phyloP scores from a whole-genome alignment of 1,140 invertebrate species.

The Tetragonula clypearis region DNA sequence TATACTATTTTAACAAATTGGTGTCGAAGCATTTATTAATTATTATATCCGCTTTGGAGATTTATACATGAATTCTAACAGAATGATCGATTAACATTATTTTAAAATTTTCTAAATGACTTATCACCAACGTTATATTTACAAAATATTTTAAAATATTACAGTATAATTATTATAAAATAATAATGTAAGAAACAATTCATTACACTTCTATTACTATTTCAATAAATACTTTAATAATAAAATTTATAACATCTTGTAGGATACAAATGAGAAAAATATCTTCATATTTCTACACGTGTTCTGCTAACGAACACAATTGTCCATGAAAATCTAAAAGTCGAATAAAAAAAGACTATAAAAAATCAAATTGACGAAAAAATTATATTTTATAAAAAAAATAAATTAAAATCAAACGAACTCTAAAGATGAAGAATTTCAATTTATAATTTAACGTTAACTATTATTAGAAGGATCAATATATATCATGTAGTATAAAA shows the following conservation, averaged over 20 bases:
- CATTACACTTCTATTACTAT: conserved; percentile 22
- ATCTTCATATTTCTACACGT: neutral
- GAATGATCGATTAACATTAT: neutral
- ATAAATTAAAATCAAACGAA: neutral
- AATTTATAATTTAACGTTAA: neutral
- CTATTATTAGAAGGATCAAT: neutral
- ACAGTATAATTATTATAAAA: neutral
- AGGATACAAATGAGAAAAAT: neutral
- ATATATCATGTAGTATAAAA: neutral
- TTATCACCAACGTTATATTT: neutral
- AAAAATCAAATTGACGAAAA: neutral
- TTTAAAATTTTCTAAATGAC: neutral
- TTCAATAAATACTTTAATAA: conserved; percentile 36
- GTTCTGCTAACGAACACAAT: neutral
- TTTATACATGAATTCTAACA: neutral
- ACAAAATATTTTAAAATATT: neutral
- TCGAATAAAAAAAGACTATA: neutral
- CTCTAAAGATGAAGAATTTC: neutral
- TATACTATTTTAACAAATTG: neutral
- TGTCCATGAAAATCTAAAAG: neutral
- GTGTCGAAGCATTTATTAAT: neutral
- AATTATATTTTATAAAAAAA: neutral
- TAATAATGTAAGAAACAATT: neutral
- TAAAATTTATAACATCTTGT: neutral
- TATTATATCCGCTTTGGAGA: neutral